phyloP scores from a whole-genome alignment of 2,113 vertebrate genomes.

The Arizona elegans region DNA sequence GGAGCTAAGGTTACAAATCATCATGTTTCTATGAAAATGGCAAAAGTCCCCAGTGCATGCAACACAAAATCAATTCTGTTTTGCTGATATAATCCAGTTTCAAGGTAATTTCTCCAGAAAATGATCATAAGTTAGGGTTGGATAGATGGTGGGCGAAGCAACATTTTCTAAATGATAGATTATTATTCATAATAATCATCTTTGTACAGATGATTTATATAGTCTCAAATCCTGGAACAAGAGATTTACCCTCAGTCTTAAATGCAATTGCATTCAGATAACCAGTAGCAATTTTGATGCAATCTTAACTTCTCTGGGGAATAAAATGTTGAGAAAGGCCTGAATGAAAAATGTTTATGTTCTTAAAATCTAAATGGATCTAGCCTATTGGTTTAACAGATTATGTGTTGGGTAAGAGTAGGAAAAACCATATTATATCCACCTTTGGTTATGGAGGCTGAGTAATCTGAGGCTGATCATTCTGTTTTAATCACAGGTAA shows the following conservation, averaged over 20 bases:
- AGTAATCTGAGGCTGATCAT: background rate
- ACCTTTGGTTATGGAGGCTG: background rate
- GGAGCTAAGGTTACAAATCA: background rate
- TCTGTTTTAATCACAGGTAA: background rate
- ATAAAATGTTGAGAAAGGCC: background rate
- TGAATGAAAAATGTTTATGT: background rate
- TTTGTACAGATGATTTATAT: background rate
- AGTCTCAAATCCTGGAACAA: background rate
- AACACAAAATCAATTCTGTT: constrained; percentile 14
- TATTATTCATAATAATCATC: background rate
- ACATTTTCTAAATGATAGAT: background rate
- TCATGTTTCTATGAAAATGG: constrained; percentile 15
- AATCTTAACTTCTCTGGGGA: background rate
- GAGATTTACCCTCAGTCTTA: background rate
- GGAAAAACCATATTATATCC: background rate
- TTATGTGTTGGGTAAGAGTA: background rate
- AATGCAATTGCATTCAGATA: background rate
- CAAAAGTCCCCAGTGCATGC: background rate
- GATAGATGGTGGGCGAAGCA: background rate
- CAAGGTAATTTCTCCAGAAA: constrained; percentile 20
- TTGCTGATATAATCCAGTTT: constrained; percentile 7
- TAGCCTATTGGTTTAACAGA: background rate
- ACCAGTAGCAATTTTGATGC: background rate
- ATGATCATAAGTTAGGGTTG: background rate
- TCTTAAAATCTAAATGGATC: background rate